phyloP scores from a whole-genome alignment of 1,140 invertebrate genomes.

The Adoxophyes honmai region DNA sequence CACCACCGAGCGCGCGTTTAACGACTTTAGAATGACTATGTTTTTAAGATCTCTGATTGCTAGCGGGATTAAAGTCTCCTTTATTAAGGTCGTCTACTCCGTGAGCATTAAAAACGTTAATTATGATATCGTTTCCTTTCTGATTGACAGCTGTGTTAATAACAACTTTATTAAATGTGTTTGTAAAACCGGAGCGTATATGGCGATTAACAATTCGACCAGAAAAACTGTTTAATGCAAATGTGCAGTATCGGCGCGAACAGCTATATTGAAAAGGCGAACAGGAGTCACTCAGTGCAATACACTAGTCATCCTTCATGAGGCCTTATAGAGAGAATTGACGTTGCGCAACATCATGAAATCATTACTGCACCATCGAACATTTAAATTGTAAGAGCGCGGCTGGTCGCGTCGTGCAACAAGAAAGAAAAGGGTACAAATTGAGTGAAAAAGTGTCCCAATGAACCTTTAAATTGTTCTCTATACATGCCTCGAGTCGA shows the following conservation, averaged over 20 bases:
- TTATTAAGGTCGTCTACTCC: conserved; percentile 43
- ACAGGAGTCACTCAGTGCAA: conserved; percentile 28
- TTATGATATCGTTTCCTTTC: conserved; percentile 23
- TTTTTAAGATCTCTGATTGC: background rate
- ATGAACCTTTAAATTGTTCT: conserved; percentile 52
- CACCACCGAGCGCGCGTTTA: conserved; percentile 41
- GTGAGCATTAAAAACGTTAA: conserved; percentile 22
- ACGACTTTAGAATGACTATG: conserved; percentile 43
- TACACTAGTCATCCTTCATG: conserved; percentile 39
- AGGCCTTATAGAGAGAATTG: conserved; percentile 32
- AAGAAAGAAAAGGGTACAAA: conserved; percentile 45
- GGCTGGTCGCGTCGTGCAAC: conserved; percentile 30
- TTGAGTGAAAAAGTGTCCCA: conserved; percentile 56
- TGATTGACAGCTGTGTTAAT: conserved; percentile 43
- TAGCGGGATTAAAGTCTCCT: conserved; percentile 11
- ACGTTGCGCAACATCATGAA: conserved; percentile 38
- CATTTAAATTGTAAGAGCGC: conserved; percentile 32
- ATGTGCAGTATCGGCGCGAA: conserved; percentile 54
- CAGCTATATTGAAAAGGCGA: conserved; percentile 56
- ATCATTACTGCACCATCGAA: conserved; percentile 29
- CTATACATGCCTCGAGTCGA: conserved; percentile 41
- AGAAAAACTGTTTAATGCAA: conserved; percentile 43
- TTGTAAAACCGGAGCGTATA: conserved; percentile 45
- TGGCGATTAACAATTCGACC: conserved; percentile 51
- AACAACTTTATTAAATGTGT: conserved; percentile 49